Conservation (phyloP, 1,140 invertebrate species). For the Battus philenor region DNA sequence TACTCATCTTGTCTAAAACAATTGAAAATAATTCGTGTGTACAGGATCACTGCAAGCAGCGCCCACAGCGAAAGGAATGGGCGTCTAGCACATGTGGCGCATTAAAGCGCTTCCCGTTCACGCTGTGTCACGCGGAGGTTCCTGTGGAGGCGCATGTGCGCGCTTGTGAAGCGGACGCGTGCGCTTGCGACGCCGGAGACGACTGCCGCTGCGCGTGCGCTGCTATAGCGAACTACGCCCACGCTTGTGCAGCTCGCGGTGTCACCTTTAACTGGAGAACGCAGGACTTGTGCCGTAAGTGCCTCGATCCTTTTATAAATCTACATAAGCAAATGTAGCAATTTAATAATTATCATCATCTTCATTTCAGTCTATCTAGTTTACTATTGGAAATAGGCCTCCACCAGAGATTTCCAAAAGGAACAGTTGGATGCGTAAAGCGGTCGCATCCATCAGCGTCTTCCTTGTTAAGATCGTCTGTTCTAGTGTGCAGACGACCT, state of each 20-base stretch:
- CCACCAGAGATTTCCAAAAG: background rate
- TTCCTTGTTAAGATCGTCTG: no score
- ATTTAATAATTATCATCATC: no score
- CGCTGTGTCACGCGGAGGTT: constrained; percentile 87
- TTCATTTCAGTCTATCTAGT: background rate
- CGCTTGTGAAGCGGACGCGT: constrained; percentile 88
- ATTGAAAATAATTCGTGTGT: no score
- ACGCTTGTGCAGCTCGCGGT: constrained; percentile 85
- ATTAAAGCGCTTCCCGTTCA: constrained; percentile 84
- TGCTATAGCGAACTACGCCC: constrained; percentile 89
- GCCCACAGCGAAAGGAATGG: constrained; percentile 87
- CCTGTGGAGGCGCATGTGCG: constrained; percentile 81
- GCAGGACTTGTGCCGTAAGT: constrained; percentile 89
- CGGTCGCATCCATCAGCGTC: no score
- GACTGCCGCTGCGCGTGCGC: constrained; percentile 95
- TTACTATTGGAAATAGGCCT: constrained; percentile 1
- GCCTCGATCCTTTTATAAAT: no score
- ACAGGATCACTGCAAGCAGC: constrained; percentile 83
- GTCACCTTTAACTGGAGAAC: constrained; percentile 87
- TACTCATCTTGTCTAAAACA: no score
- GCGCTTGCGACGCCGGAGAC: constrained; percentile 91
- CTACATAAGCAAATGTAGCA: no score
- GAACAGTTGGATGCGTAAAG: no score
- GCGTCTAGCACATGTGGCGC: constrained; percentile 84
- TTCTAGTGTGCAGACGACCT: no score